Conservation (phyloP, 1,140 invertebrate species). For the Scaptodrosophila lebanonensis region DNA sequence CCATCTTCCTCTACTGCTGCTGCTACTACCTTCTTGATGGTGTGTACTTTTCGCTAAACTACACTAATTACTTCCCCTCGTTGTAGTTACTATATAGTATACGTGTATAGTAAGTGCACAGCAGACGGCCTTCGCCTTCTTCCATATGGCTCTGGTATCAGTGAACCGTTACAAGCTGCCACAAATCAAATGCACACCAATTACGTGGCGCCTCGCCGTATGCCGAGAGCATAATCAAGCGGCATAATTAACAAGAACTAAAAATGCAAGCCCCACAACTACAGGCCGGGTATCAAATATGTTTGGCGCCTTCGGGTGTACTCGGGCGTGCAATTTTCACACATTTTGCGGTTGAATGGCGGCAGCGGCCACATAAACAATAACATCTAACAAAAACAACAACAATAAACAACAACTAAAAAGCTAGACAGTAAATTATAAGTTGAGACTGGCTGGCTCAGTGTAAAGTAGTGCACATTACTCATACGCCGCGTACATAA, state of each 20-base stretch:
- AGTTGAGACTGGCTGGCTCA: slow-evolving; percentile 53
- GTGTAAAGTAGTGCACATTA: slow-evolving; percentile 63
- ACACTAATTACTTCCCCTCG: slow-evolving; percentile 69
- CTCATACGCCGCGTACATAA: slow-evolving; percentile 67
- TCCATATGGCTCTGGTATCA: slow-evolving; percentile 5
- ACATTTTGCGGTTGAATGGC: slow-evolving; percentile 51
- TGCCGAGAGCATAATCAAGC: slow-evolving; percentile 71
- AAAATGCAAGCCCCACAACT: slow-evolving; percentile 53
- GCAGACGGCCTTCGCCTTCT: too few species aligned
- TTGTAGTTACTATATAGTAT: slow-evolving; percentile 11
- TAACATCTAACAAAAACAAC: slow-evolving; percentile 25
- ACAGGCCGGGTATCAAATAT: slow-evolving; percentile 1
- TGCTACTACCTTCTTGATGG: too few species aligned
- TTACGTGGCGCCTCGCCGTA: slow-evolving; percentile 68
- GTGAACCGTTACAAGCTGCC: slow-evolving; percentile 56
- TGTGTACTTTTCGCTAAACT: slow-evolving; percentile 47
- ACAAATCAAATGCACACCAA: slow-evolving; percentile 74
- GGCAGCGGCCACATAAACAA: slow-evolving; percentile 51
- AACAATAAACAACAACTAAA: slow-evolving; percentile 53
- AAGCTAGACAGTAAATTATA: slow-evolving; percentile 73
- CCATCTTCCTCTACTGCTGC: too few species aligned
- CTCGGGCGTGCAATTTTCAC: slow-evolving; percentile 70
- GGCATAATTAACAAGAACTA: slow-evolving; percentile 74
- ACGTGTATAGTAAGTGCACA: too few species aligned
- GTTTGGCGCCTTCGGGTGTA: too few species aligned